These are phyloP conservation scores for Mystacornis crossleyi DNA, from an alignment of 2,113 vertebrate species.

Conservation along the genomic window DNA sequence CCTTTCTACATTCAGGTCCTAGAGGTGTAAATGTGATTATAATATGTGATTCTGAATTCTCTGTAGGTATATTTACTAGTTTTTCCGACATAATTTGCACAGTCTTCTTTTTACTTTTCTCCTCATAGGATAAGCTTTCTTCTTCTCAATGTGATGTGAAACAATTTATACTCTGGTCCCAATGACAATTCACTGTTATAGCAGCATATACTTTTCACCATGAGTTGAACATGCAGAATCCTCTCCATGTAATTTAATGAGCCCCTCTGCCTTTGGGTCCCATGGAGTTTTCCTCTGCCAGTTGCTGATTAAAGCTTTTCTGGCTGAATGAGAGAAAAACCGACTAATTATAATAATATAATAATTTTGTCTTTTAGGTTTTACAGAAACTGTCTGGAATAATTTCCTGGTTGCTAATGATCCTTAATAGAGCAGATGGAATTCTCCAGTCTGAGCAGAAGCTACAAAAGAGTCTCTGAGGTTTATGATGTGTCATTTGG, in stretches of 20 bases:
- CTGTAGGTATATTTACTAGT: neutral
- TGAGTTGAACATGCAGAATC: neutral
- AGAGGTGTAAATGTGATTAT: neutral
- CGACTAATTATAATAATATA: neutral
- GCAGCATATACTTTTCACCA: neutral
- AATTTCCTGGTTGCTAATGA: neutral
- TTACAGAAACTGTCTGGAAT: neutral
- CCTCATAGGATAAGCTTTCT: neutral
- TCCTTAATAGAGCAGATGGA: constrained; percentile 26
- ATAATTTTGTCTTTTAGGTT: constrained; percentile 12
- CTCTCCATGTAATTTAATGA: neutral
- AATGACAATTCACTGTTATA: neutral
- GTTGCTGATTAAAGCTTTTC: constrained; percentile 36
- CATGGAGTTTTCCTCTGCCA: neutral
- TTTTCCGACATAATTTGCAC: neutral
- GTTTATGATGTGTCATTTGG: constrained; percentile 15
- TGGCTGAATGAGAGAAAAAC: neutral
- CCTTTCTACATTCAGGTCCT: neutral
- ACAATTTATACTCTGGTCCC: neutral
- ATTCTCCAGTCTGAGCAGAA: constrained; percentile 9
- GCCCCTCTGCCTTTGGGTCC: neutral
- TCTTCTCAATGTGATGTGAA: neutral
- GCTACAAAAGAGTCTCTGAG: constrained; percentile 14
- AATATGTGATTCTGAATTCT: neutral
- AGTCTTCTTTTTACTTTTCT: neutral